A percentile compares a stretch with the other conserved stretches of the same genome.
Evolutionary conservation across 2,888 invertebrate species (phyloP).

Genomic region (Nomada lathburiana): DNA sequence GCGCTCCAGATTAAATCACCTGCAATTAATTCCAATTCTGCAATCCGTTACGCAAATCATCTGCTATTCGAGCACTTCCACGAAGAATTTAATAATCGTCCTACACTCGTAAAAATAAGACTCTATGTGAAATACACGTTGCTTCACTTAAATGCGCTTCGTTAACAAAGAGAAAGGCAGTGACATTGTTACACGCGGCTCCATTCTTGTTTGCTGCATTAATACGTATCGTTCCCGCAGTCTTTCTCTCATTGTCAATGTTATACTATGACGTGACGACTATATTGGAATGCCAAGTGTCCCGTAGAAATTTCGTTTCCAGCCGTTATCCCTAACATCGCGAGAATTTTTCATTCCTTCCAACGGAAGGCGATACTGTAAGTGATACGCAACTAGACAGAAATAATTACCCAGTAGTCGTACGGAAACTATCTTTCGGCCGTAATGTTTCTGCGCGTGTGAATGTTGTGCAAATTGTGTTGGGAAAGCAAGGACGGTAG

Average conservation of each 20-base stretch:
- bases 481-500: constrained; percentile 25
- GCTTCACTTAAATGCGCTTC: neutral
- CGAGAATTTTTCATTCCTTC: constrained; percentile 42
- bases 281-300: constrained; percentile 36
- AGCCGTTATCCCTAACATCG: constrained; percentile 27
- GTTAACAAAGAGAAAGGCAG: constrained; percentile 8
- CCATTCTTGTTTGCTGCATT: constrained; percentile 4
- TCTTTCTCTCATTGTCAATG: constrained; percentile 32
- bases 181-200: neutral
- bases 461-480: constrained; percentile 24
- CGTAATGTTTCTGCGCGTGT: constrained; percentile 37
- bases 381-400: constrained; percentile 21
- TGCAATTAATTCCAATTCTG: too few relatives aligned
- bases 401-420: constrained; percentile 38
- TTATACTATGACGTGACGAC: constrained; percentile 12
- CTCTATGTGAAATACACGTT: neutral
- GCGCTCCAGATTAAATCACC: too few relatives aligned
- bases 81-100: too few relatives aligned
- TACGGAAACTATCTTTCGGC: constrained; percentile 11
- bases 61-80: too few relatives aligned
- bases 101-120: too few relatives aligned
- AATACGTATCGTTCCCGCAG: constrained; percentile 40
- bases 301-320: constrained; percentile 23
- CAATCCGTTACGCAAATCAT: too few relatives aligned
- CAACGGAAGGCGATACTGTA: constrained; percentile 38